Base-by-base conservation (phyloP, 2,113 vertebrate species). In the Gymnarchus niloticus region DNA sequence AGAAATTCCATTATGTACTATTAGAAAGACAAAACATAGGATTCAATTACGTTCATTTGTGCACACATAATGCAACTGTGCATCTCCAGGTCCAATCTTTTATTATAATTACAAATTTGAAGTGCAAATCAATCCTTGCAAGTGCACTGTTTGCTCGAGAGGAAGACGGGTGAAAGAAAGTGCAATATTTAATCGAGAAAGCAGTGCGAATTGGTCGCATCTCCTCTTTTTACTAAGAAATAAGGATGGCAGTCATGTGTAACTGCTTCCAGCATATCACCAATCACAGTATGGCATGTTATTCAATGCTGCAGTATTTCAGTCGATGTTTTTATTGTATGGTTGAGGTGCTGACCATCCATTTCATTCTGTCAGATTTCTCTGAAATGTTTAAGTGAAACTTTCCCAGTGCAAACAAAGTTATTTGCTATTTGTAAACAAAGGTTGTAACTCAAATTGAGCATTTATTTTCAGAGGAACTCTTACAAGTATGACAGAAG, bases 1-100 rank as follows among this genome's bases (percentile, higher is more conserved):
- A 61, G 46, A 84, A 48, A 61, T 84, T 61, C 37, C 9, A 84
- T 61, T 49, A 83, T 57, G 41, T 48, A n/a, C 80, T 82, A 19
- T 33, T 56, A 56, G 49, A 82, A 82, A 3, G 23, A 82, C 14
- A 19, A 84, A 73, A 54, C 19, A 7, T 10, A 41, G 52, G 14
- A 17, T 49, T 61, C 25, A 54, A 21, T 52, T 84, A 51, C 44
- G 51, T 5, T 48, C 41, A 19, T 49, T 61, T 37, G 56, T 17
- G 49, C 41, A 65, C 37, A 84, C 12, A 54, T 25, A 51, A 21
- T 51, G 46, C 59, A 73, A 17, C 61, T 21, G 3, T 51, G 17
- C 59, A 73, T 28, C 19, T 69, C 56, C 83, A 73, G 46, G 73
- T 52, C 23, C 59, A 51, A 33, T 33, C 48, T 14, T 33, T 12